phyloP scores from a whole-genome alignment of 1,140 invertebrate species.

The Aphidius ervi region DNA sequence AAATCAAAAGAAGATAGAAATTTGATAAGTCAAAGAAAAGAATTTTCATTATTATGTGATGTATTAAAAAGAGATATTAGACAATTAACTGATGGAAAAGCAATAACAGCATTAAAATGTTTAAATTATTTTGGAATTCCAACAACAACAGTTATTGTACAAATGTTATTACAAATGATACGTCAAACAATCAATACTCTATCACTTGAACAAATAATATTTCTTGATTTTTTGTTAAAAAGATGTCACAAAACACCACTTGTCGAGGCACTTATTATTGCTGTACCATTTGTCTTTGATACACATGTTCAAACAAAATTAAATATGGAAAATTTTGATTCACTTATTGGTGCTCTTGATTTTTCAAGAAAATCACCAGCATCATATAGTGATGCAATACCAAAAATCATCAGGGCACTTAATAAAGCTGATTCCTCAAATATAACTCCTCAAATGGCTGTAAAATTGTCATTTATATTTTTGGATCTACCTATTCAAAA shows the following conservation, averaged over 20 bases:
- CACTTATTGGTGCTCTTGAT: constrained; percentile 10
- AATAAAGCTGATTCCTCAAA: not conserved
- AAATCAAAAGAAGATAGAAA: not conserved
- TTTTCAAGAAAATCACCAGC: constrained; percentile 2
- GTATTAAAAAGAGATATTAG: constrained; percentile 54
- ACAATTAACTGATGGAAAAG: constrained; percentile 51
- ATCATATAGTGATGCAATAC: not conserved
- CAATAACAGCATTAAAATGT: constrained; percentile 57
- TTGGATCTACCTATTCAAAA: not conserved
- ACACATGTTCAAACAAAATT: constrained; percentile 55
- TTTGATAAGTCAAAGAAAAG: constrained; percentile 17
- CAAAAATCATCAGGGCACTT: not conserved
- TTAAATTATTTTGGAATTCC: constrained; percentile 56
- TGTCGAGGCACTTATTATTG: constrained; percentile 57
- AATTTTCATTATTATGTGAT: constrained; percentile 52
- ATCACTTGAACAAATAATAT: constrained; percentile 58
- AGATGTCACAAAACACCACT: constrained; percentile 52
- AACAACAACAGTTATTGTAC: constrained; percentile 54
- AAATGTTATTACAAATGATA: constrained; percentile 61
- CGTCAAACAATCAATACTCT: constrained; percentile 58
- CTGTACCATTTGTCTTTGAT: constrained; percentile 62
- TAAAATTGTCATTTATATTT: not conserved
- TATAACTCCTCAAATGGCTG: not conserved
- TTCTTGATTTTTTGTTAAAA: constrained; percentile 57
- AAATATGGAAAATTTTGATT: constrained; percentile 48